A percentile compares a stretch with the other conserved stretches of the same genome.
Evolutionary conservation across 1,140 invertebrate species (phyloP).

Genomic region (Adelges cooleyi): DNA sequence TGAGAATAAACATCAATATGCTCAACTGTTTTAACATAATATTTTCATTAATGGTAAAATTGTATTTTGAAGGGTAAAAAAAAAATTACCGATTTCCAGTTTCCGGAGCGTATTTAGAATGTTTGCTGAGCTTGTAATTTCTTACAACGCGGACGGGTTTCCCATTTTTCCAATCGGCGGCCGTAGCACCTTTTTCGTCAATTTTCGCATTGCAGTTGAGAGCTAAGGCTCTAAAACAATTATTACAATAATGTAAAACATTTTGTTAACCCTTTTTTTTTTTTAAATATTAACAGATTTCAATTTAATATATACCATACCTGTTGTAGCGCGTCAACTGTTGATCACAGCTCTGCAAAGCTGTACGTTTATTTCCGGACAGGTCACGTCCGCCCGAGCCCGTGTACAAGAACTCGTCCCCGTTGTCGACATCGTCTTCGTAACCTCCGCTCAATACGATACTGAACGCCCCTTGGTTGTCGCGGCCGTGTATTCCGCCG

Average conservation of each 20-base stretch:
- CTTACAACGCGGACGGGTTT: constrained; percentile 69
- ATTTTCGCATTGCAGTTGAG: constrained; percentile 60
- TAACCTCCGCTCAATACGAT: constrained; percentile 77
- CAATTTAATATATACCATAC: no score
- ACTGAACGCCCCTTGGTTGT: constrained; percentile 67
- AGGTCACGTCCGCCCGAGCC: constrained; percentile 72
- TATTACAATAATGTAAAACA: no score
- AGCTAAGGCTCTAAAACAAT: constrained; percentile 57
- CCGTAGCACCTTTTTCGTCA: constrained; percentile 55
- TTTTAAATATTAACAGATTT: no score
- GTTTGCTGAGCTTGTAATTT: constrained; percentile 60
- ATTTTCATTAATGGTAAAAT: no score
- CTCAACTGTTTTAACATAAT: no score
- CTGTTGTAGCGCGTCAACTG: constrained; percentile 63
- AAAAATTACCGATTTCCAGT: constrained; percentile 58
- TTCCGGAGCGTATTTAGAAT: constrained; percentile 65
- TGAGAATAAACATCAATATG: constrained; percentile 35
- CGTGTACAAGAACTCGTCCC: constrained; percentile 72
- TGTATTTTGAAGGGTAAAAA: no score
- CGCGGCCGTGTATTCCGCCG: constrained; percentile 71
- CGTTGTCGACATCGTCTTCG: constrained; percentile 75
- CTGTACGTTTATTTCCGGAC: constrained; percentile 70
- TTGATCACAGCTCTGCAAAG: constrained; percentile 70
- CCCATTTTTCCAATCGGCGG: constrained; percentile 59
- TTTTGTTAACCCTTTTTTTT: no score